Evolutionary conservation across 2,113 vertebrate genomes (phyloP).

Genomic region (Myiozetetes cayanensis): DNA sequence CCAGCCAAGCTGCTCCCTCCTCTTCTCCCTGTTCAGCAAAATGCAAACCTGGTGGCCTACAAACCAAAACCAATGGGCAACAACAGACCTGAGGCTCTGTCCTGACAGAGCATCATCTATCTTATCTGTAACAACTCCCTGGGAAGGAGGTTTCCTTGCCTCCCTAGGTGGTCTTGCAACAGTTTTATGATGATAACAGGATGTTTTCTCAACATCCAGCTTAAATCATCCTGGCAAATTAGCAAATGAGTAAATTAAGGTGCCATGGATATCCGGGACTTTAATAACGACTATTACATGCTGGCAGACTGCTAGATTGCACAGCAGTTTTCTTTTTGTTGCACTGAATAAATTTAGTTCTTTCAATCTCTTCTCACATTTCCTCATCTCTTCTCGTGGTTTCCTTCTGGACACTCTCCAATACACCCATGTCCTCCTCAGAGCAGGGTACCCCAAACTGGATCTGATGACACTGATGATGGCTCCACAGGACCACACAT

Average conservation of each 20-base stretch:
- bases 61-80: neutral
- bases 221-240: conserved; percentile 48
- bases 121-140: neutral
- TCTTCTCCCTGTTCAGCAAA: neutral
- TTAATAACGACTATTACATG: conserved; percentile 26
- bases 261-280: conserved; percentile 9
- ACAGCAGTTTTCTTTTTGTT: conserved; percentile 25
- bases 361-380: neutral
- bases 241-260: conserved; percentile 49
- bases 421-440: neutral
- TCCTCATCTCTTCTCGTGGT: neutral
- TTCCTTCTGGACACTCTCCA: neutral
- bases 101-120: neutral
- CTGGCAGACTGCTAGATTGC: conserved; percentile 16
- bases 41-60: neutral
- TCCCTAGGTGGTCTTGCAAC: conserved; percentile 40
- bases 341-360: neutral
- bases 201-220: conserved; percentile 42
- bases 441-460: neutral
- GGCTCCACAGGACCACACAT: neutral
- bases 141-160: neutral
- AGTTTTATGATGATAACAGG: conserved; percentile 21
- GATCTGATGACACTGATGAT: neutral
- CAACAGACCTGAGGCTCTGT: neutral
- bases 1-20: neutral